A percentile compares a stretch with the other conserved stretches of the same genome.
These are phyloP conservation scores for Andrena haemorrhoa DNA, from an alignment of 2,888 invertebrate genomes.

Conservation along the genomic window DNA sequence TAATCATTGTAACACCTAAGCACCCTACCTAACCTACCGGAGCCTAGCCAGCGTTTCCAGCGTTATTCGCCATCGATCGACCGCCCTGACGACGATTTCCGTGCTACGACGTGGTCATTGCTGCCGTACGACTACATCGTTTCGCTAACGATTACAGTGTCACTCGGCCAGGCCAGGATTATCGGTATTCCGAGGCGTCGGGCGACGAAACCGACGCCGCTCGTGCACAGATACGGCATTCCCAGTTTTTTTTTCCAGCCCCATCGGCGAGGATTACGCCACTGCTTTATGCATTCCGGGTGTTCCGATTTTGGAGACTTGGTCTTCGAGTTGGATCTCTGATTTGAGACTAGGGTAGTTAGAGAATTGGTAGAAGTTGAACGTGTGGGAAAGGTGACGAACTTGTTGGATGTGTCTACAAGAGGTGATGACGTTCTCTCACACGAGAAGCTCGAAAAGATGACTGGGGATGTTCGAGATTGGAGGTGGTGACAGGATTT, in stretches of 20 bases:
- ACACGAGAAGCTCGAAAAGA: background rate
- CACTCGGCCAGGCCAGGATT: constrained; percentile 66
- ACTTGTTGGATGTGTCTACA: background rate
- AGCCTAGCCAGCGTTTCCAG: constrained; percentile 81
- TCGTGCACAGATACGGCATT: constrained; percentile 28
- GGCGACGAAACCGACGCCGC: constrained; percentile 22
- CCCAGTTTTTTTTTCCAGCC: constrained; percentile 5
- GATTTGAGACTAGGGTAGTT: too few species aligned
- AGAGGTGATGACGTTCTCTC: background rate
- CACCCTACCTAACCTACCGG: constrained; percentile 82
- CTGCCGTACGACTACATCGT: constrained; percentile 72
- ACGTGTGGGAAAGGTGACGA: background rate
- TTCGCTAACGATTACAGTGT: constrained; percentile 73
- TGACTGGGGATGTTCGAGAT: background rate
- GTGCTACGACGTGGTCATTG: constrained; percentile 76
- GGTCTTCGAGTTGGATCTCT: too few species aligned
- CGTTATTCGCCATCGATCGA: constrained; percentile 81
- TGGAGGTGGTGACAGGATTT: too few species aligned
- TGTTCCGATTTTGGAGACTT: background rate
- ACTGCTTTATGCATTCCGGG: background rate
- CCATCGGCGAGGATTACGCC: background rate
- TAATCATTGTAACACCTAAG: constrained; percentile 85
- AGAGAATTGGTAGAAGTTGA: background rate
- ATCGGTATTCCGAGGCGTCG: constrained; percentile 56
- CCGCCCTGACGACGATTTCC: constrained; percentile 80